Percentiles rank a stretch among this genome's conserved stretches.
phyloP scores from a whole-genome alignment of 2,888 invertebrate species.

The Apodemia hepburni region DNA sequence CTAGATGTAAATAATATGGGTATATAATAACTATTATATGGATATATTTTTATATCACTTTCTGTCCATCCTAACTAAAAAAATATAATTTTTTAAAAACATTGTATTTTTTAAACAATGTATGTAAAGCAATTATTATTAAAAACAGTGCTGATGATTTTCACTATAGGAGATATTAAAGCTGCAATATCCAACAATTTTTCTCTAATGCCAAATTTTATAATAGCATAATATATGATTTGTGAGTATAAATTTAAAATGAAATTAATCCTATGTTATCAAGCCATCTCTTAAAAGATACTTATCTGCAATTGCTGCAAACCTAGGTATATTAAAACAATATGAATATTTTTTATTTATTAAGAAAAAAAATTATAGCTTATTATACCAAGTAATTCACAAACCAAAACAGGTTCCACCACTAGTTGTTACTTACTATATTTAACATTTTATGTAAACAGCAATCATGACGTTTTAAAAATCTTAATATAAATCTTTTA shows the following conservation, averaged over 20 bases:
- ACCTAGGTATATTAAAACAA: too few relatives aligned
- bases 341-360: too few relatives aligned
- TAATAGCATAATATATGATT: not conserved
- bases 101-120: not conserved
- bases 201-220: constrained; percentile 4
- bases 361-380: too few relatives aligned
- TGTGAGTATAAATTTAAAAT: not conserved
- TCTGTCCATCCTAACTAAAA: not conserved
- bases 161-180: not conserved
- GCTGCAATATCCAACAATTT: not conserved
- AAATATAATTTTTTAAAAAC: not conserved
- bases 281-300: too few relatives aligned
- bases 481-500: too few relatives aligned
- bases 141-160: not conserved
- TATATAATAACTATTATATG: not conserved
- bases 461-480: too few relatives aligned
- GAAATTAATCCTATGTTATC: not conserved
- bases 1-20: not conserved
- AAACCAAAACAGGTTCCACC: too few relatives aligned
- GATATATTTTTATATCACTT: constrained; percentile 7
- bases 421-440: too few relatives aligned
- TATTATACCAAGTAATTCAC: too few relatives aligned
- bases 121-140: not conserved
- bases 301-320: too few relatives aligned
- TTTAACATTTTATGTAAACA: too few relatives aligned